Conservation (phyloP, 2,888 invertebrate genomes). For the Cryptosula pallasiana region DNA sequence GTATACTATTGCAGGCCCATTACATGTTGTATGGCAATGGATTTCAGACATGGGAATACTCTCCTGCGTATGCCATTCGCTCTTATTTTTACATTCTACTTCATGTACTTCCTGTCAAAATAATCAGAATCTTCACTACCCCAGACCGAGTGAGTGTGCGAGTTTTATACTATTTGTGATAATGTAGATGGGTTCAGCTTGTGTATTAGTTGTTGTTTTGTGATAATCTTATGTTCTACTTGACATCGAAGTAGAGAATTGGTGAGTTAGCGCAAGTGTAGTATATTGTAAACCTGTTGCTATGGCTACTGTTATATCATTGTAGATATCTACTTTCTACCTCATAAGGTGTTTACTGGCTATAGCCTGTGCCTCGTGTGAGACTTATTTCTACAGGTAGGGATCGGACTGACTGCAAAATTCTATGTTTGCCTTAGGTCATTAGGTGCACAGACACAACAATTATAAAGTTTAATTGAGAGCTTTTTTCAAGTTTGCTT, state of each 20-base stretch:
- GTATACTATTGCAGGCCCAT: slow-evolving; percentile 60
- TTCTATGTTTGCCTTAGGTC: too few species aligned
- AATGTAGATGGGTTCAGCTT: too few species aligned
- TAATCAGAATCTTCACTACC: slow-evolving; percentile 69
- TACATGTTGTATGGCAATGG: slow-evolving; percentile 78
- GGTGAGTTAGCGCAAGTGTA: too few species aligned
- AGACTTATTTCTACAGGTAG: slow-evolving; percentile 91
- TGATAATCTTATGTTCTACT: too few species aligned
- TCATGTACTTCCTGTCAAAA: slow-evolving; percentile 79
- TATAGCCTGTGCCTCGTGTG: slow-evolving; percentile 72
- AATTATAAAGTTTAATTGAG: too few species aligned
- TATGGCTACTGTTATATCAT: slow-evolving; percentile 25
- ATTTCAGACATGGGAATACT: slow-evolving; percentile 99
- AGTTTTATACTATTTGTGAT: too few species aligned
- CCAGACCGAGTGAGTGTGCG: slow-evolving; percentile 59
- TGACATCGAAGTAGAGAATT: too few species aligned
- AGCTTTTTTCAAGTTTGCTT: too few species aligned
- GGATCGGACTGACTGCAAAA: too few species aligned
- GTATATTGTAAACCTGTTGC: too few species aligned
- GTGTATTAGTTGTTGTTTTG: too few species aligned
- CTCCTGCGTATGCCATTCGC: slow-evolving; percentile 84
- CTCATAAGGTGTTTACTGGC: slow-evolving; percentile 76
- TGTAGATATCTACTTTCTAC: slow-evolving; percentile 79
- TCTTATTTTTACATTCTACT: slow-evolving; percentile 89
- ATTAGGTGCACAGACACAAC: too few species aligned